These are phyloP conservation scores for Eurois occulta DNA, from an alignment of 2,888 invertebrate species.

Conservation along the genomic window DNA sequence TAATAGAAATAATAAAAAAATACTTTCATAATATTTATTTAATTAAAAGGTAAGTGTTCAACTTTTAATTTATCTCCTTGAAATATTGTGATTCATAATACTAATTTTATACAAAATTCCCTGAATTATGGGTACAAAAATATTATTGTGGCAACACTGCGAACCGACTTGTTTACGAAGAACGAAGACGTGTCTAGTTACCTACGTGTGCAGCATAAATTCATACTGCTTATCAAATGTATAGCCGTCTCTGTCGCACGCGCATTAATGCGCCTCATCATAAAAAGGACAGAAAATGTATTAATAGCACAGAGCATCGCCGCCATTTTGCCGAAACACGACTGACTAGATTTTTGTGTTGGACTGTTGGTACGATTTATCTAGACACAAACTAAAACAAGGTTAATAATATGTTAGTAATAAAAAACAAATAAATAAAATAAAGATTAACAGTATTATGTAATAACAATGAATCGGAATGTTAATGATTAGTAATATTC, in stretches of 20 bases:
- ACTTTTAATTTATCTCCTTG: not conserved
- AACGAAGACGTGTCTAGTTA: constrained; percentile 89
- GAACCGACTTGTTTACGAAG: constrained; percentile 86
- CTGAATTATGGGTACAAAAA: constrained; percentile 49
- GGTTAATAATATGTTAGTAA: constrained; percentile 41
- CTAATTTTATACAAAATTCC: constrained; percentile 27
- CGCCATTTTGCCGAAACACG: constrained; percentile 89
- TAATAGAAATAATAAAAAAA: not conserved
- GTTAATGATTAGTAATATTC: constrained; percentile 59
- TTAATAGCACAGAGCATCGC: constrained; percentile 86
- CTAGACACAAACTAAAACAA: constrained; percentile 62
- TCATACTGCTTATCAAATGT: constrained; percentile 81
- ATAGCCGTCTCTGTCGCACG: constrained; percentile 79
- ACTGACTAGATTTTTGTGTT: constrained; percentile 80
- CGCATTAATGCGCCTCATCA: constrained; percentile 41
- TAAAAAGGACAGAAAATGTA: constrained; percentile 81
- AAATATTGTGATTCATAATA: not conserved
- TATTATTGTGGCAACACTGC: constrained; percentile 79
- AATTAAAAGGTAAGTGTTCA: not conserved
- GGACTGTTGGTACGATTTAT: constrained; percentile 75
- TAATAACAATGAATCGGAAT: constrained; percentile 47
- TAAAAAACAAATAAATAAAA: constrained; percentile 42
- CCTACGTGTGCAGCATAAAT: constrained; percentile 87
- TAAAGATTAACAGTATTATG: constrained; percentile 45
- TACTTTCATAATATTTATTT: not conserved